Base-by-base conservation (phyloP, 2,888 invertebrate genomes). In the Tetramorium bicarinatum region DNA sequence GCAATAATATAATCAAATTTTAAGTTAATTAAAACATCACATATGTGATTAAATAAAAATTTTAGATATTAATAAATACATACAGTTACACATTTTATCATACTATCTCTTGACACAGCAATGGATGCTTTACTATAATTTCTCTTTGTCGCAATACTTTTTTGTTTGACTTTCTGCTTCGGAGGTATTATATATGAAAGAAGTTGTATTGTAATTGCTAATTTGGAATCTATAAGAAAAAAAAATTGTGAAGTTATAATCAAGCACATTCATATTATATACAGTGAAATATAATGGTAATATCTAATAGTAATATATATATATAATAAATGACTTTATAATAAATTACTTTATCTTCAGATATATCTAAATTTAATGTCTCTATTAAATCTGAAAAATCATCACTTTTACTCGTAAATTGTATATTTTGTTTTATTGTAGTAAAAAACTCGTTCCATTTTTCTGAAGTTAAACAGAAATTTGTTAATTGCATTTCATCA, bases 361-460 rank as follows among this genome's bases (percentile, higher is more conserved):
- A 49, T 69, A 49, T 69, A 49, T 69, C 49, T 8, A 47, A 66
- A 3, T 66, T 44, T 49, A 69, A 44, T 69, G 0, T 69, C 49
- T 69, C 34, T 0, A 69, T 49, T 49, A 34, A 49, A 18, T 69
- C 49, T n/a, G n/a, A 18, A 6, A 49, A 69, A 34, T 69, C 18
- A 67, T 67, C 67, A 69, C 52, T 52, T 69, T 69, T 67, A 18
- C 0, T 29, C 3, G 3, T 34, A 69, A 69, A 0, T 69, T 29
- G 9, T 49, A 29, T 3, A 69, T n/a, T 49, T 49, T 69, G 29
- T 49, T 18, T 52, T 1, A 69, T 29, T 29, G 0, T 49, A 34
- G 34, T 49, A 34, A 69, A 69, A 69, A 52, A 49, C 11, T 49
- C 29, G 9, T 49, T 69, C 69, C 49, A 49, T 49, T 69, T 69